Percentiles rank a stretch among this genome's conserved stretches.
phyloP scores from a whole-genome alignment of 2,113 vertebrate genomes.

The Triplophysa dalaica region DNA sequence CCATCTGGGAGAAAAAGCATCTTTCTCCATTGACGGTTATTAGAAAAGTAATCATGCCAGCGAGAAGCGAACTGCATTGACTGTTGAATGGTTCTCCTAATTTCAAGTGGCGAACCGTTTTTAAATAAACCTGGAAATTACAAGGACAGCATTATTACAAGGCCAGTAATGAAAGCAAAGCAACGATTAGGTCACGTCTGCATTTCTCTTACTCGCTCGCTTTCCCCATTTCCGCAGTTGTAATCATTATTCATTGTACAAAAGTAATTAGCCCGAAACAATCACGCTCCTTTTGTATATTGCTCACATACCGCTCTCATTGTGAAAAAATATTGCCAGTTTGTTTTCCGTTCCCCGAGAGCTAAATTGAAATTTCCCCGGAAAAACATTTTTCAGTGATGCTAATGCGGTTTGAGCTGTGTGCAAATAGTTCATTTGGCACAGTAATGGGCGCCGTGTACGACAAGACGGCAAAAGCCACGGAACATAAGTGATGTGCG shows the following conservation, averaged over 20 bases:
- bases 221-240: background rate
- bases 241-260: constrained; percentile 42
- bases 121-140: background rate
- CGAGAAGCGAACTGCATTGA: no score
- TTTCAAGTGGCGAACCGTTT: no score
- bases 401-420: constrained; percentile 34
- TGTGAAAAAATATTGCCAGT: constrained; percentile 31
- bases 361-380: constrained; percentile 41
- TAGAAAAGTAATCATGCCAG: no score
- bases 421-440: constrained; percentile 37
- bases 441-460: constrained; percentile 26
- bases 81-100: no score
- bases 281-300: constrained; percentile 20
- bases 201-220: background rate
- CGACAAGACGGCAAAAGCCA: background rate
- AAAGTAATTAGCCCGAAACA: constrained; percentile 38
- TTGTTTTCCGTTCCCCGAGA: constrained; percentile 19
- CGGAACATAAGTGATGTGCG: background rate
- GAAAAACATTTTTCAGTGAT: constrained; percentile 29
- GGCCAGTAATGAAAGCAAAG: constrained; percentile 15
- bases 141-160: background rate
- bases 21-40: no score
- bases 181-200: constrained; percentile 10
- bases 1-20: no score
- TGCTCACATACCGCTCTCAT: background rate